Evolutionary conservation across 2,113 vertebrate species (phyloP), one percentile per base, ranked within the genome.

Genomic region (Columba livia): DNA sequence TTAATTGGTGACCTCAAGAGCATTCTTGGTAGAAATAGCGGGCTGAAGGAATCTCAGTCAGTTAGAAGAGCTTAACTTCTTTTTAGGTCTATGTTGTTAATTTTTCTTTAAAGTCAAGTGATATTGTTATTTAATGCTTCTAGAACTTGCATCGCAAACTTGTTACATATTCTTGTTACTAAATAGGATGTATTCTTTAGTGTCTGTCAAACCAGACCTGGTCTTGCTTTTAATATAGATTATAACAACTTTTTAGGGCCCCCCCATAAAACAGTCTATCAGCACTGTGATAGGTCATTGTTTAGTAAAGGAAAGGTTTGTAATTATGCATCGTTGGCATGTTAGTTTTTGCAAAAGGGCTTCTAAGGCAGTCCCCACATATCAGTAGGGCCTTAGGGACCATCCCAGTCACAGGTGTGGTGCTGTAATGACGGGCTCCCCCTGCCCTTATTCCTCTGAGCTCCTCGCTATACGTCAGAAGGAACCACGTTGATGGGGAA

Each of bases 331-430:
- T 32, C 36, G 0, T 24, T 77, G 26, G 65, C 60, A 24, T 29
- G 19, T 54, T 61, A 56, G 26, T 84, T 77, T 85, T 44, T 32
- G 25, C 18, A 38, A 51, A 81, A 48, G 51, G 11, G 21, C 31
- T 44, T 26, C 18, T 80, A 66, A 19, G 34, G 24, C 73, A 65
- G 57, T 44, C 44, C 24, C 58, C 9, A 79, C 65, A 58, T 11
- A 47, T 34, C 54, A 1, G 0, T 5, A 31, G 29, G 24, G 72
- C 56, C 32, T 78, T 66, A 3, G 56, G 38, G 74, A 26, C 16
- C 7, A 1, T 9, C 29, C 15, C 18, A 42, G 14, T 17, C 25
- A 19, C 6, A 32, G 25, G 13, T 8, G 6, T 3, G 2, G 29
- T 34, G 57, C 34, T 80, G 20, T 48, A 36, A 34, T 40, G 17